Evolutionary conservation across 2,888 invertebrate genomes (phyloP), one percentile per base, ranked within the genome.

Genomic region (Lissocephala sabroskyi): DNA sequence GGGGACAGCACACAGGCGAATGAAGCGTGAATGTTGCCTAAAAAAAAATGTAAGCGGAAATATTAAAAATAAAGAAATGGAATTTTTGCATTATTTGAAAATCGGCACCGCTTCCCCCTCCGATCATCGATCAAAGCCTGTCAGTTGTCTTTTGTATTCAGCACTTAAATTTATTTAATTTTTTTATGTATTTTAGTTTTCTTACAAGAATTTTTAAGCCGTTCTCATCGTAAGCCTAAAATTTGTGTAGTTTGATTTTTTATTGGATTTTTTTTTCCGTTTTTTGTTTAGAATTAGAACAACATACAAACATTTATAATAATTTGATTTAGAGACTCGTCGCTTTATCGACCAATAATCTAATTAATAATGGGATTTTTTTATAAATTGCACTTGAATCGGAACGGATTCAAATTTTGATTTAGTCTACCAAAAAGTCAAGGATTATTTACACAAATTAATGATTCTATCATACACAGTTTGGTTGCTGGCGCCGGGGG

Each of bases 61-160:
- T n/a, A n/a, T n/a, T n/a, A n/a, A n/a, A n/a, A 23, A 23, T 5
- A 23, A 23, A 23, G 7, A 23, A 23, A 23, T 5, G 23, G 23
- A 23, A 23, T n/a, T n/a, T n/a, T n/a, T n/a, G n/a, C n/a, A n/a
- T n/a, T n/a, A n/a, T n/a, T n/a, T n/a, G n/a, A n/a, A n/a, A n/a
- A n/a, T n/a, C n/a, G n/a, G n/a, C n/a, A n/a, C n/a, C n/a, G n/a
- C n/a, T n/a, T n/a, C n/a, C n/a, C 29, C 45, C 37, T 14, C 47
- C 46, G 48, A 42, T 56, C 67, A 80, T 80, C 79, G 64, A 80
- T 80, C 79, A 79, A 76, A 43, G 13, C 56, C 56, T 79, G 79
- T 74, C 79, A 79, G 61, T 57, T 40, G 48, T 55, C 55, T 35
- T 45, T 46, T n/a, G 45, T 39, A 37, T 40, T 46, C 37, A 41